phyloP scores from a whole-genome alignment of 2,113 vertebrate species.

The Corythoichthys intestinalis region DNA sequence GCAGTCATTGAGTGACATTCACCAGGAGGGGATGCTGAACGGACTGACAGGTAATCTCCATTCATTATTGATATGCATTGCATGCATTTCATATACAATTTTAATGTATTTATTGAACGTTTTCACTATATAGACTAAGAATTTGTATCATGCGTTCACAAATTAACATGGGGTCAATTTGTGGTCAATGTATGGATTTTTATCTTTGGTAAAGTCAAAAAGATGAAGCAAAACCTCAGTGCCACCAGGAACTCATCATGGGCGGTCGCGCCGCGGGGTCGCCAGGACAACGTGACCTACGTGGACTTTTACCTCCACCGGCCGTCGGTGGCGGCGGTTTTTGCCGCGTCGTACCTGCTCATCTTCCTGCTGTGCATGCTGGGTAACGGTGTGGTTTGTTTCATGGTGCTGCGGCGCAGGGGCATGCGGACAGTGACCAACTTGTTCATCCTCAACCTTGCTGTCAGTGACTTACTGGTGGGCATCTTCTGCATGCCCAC shows the following conservation, averaged over 20 bases:
- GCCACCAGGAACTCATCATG: conserved; percentile 32
- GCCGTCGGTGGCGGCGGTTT: conserved; percentile 76
- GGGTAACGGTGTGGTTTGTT: conserved; percentile 85
- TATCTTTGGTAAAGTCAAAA: not conserved
- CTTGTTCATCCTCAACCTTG: conserved; percentile 90
- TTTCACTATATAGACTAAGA: not conserved
- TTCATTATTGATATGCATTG: not conserved
- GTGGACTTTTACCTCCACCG: conserved; percentile 87
- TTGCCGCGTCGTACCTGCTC: conserved; percentile 85
- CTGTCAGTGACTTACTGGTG: conserved; percentile 88
- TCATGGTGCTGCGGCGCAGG: conserved; percentile 78
- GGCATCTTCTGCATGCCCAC: conserved; percentile 97
- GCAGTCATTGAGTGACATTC: not conserved
- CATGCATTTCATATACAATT: not conserved
- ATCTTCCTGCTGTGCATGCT: conserved; percentile 90
- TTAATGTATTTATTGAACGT: not conserved
- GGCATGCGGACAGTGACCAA: conserved; percentile 90
- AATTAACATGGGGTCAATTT: no score
- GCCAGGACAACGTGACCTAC: conserved; percentile 75
- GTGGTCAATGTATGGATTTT: no score
- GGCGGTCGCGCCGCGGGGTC: conserved; percentile 7
- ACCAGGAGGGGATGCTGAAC: not conserved
- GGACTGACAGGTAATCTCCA: not conserved
- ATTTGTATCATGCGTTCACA: no score
- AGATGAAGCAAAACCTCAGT: conserved; percentile 53